Conservation (phyloP, 2,797 vertebrate genomes). For the Tokudaia tokunoshimensis region DNA sequence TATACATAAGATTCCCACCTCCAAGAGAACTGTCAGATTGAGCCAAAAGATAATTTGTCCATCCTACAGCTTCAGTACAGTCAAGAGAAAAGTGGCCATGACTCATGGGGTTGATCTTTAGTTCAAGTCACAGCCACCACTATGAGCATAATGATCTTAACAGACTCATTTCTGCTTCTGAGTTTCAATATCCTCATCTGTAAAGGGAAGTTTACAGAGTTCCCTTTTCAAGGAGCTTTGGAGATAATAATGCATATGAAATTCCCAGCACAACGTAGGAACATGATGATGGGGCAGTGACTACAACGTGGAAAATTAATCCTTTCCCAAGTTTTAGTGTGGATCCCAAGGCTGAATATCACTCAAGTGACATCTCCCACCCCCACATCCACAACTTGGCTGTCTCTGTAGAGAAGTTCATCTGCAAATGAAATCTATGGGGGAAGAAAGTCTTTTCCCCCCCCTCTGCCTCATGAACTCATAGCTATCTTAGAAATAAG, state of each 20-base stretch:
- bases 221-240: neutral
- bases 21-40: neutral
- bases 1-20: neutral
- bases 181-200: neutral
- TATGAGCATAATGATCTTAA: neutral
- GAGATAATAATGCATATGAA: neutral
- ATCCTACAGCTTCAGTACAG: neutral
- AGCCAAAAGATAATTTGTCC: neutral
- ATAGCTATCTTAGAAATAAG: neutral
- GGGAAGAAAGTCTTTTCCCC: neutral
- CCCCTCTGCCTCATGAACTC: constrained; percentile 4
- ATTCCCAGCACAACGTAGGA: neutral
- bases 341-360: neutral
- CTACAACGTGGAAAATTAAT: neutral
- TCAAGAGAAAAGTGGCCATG: neutral
- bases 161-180: neutral
- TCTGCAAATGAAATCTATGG: neutral
- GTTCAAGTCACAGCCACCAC: neutral
- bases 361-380: neutral
- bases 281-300: neutral
- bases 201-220: neutral
- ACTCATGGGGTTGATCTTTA: neutral
- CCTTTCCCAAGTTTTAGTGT: too few species aligned
- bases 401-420: neutral
- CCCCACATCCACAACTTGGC: neutral